Evolutionary conservation across 2,797 vertebrate species (phyloP).

Genomic region (Paratrypauchen microcephalus): DNA sequence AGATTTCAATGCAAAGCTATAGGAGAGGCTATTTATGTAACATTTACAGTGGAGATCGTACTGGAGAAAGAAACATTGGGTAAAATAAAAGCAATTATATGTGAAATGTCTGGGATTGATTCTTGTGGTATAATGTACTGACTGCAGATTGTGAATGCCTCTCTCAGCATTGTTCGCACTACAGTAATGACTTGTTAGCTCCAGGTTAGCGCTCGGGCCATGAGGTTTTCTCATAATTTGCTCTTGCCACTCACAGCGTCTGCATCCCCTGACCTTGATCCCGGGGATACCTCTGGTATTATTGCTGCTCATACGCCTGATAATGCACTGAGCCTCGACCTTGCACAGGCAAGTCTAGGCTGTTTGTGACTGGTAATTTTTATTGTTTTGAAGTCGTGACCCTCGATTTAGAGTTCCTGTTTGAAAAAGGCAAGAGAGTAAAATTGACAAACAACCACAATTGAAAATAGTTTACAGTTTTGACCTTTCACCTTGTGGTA

Average conservation of each 20-base stretch:
- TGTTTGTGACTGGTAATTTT: slow-evolving; percentile 39
- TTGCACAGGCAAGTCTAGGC: slow-evolving; percentile 23
- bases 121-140: slow-evolving; percentile 41
- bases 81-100: slow-evolving; percentile 20
- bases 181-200: slow-evolving; percentile 44
- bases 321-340: slow-evolving; percentile 42
- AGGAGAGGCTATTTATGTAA: too few species aligned
- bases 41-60: not conserved
- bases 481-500: slow-evolving; percentile 40
- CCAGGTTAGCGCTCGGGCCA: slow-evolving; percentile 38
- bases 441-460: slow-evolving; percentile 50
- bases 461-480: slow-evolving; percentile 38
- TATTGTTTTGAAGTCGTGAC: slow-evolving; percentile 56
- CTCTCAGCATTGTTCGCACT: slow-evolving; percentile 19
- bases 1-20: too few species aligned
- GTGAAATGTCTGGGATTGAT: slow-evolving; percentile 16
- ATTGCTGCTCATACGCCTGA: slow-evolving; percentile 22
- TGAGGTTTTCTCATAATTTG: slow-evolving; percentile 50
- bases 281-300: slow-evolving; percentile 21
- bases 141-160: slow-evolving; percentile 29
- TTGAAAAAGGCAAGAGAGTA: slow-evolving; percentile 21
- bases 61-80: slow-evolving; percentile 7
- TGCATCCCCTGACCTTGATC: slow-evolving; percentile 43
- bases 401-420: slow-evolving; percentile 34
- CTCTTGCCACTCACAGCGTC: slow-evolving; percentile 24